Percentiles rank a stretch among this genome's conserved stretches.
These are phyloP conservation scores for Xenops minutus DNA, from an alignment of 2,797 vertebrate species.

Conservation along the genomic window DNA sequence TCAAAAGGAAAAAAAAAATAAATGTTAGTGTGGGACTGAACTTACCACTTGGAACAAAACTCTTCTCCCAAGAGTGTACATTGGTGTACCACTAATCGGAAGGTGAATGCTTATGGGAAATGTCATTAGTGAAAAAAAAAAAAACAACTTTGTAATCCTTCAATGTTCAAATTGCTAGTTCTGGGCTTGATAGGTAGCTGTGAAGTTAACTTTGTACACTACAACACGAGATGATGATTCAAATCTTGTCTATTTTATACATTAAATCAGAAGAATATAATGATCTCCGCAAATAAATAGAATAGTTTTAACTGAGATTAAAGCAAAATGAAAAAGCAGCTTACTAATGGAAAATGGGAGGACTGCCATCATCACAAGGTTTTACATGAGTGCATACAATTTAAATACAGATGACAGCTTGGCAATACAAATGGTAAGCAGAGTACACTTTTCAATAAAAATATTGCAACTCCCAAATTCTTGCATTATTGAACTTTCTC, in stretches of 20 bases:
- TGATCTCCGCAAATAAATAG: background rate
- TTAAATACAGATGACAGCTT: background rate
- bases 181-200: background rate
- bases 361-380: background rate
- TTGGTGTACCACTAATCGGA: background rate
- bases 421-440: background rate
- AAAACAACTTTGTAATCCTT: background rate
- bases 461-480: background rate
- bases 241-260: background rate
- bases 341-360: background rate
- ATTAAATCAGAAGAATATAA: background rate
- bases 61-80: background rate
- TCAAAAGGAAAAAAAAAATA: background rate
- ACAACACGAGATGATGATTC: background rate
- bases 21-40: background rate
- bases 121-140: background rate
- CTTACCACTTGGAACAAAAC: background rate
- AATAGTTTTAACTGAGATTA: background rate
- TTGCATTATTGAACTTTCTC: background rate
- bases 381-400: background rate
- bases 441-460: background rate
- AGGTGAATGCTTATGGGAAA: background rate
- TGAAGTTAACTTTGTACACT: background rate
- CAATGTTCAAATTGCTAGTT: background rate
- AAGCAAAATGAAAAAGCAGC: background rate